Evolutionary conservation across 1,140 invertebrate species (phyloP), one percentile per base, ranked within the genome.

Genomic region (Pararge aegeria): DNA sequence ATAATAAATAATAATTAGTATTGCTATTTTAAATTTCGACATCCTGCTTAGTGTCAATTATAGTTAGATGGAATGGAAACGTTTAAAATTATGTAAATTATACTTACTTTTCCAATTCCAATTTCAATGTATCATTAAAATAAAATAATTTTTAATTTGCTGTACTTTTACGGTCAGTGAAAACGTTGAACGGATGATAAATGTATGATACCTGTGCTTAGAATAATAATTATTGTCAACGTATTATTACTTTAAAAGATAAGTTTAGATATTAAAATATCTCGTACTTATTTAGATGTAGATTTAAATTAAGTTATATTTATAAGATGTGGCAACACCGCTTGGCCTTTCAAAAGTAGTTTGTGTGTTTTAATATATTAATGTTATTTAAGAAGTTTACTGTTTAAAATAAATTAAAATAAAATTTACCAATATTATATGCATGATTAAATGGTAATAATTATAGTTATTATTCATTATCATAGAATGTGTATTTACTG

Each of bases 301-400:
- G 29, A 66, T 73, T 69, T 59, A 55, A 66, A 64, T 52, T 63
- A 66, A 64, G 42, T 51, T 52, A 61, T 74, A 53, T 55, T 63
- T 68, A 69, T 74, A 68, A 80, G 74, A 82, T 75, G 65, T 89
- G 87, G 87, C 84, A 89, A 89, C 87, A 89, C 87, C 87, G 87
- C 87, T 89, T 89, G 87, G 87, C 87, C 87, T 89, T 89, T 85
- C 75, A 85, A 68, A 83, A 62, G 79, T 87, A 89, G 87, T 83
- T 68, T 76, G 75, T 53, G 78, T 87, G 80, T 86, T 74, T 82
- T 80, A 82, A 82, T 74, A 75, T 74, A 73, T 78, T 72, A 70
- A 56, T 73, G 68, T 72, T 67, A 79, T 73, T 70, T 71, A 77
- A 67, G 66, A 75, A 70, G 60, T 66, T 57, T 70, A 71, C 60